phyloP scores from a whole-genome alignment of 64 coral and sea anemone genomes.

The Pocillopora damicornis region DNA sequence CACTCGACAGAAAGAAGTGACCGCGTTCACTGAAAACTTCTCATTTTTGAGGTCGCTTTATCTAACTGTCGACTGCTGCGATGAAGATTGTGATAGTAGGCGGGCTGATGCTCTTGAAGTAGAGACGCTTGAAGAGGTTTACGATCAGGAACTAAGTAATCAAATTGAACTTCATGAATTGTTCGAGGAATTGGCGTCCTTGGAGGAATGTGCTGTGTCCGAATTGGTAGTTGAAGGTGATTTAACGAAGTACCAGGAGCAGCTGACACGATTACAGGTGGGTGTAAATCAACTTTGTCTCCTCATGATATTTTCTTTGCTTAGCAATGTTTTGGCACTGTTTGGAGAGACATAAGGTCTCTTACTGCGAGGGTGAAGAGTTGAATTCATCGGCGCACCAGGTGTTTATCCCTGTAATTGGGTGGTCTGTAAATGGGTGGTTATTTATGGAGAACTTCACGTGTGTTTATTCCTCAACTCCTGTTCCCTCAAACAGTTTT shows the following conservation, averaged over 20 bases:
- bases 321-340: neutral
- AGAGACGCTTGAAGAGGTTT: slow-evolving; percentile 28
- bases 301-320: neutral
- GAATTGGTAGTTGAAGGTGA: slow-evolving; percentile 61
- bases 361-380: neutral
- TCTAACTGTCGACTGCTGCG: neutral
- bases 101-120: neutral
- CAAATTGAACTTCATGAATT: slow-evolving; percentile 84
- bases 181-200: slow-evolving; percentile 74
- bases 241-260: slow-evolving; percentile 55
- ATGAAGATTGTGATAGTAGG: slow-evolving; percentile 14
- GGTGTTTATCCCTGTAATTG: no score
- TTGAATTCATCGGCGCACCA: no score
- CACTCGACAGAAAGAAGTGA: slow-evolving; percentile 31
- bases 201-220: slow-evolving; percentile 71
- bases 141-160: slow-evolving; percentile 72
- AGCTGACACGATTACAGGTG: slow-evolving; percentile 68
- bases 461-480: neutral
- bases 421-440: no score
- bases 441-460: no score
- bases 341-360: neutral
- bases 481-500: neutral
- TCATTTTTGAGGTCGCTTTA: slow-evolving; percentile 62
- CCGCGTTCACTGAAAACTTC: slow-evolving; percentile 72
- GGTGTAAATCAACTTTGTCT: neutral